phyloP scores from a whole-genome alignment of 2,888 invertebrate genomes.

The Loripinus fragilis region DNA sequence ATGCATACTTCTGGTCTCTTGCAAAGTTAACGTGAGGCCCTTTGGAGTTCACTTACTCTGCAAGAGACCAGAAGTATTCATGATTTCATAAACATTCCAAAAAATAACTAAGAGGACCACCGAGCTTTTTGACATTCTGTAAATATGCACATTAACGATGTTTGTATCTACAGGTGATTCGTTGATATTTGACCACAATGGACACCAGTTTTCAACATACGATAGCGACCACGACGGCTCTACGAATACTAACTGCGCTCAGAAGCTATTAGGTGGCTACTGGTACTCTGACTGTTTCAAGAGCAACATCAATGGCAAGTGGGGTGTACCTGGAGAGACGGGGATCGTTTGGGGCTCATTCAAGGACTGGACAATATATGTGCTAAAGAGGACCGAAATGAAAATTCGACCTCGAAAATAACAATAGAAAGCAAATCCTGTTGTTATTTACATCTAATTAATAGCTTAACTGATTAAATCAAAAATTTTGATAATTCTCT shows the following conservation, averaged over 20 bases:
- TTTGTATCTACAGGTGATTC: constrained; percentile 53
- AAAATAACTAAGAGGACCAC: no score
- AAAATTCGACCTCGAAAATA: constrained; percentile 52
- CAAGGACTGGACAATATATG: constrained; percentile 62
- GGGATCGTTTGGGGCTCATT: constrained; percentile 67
- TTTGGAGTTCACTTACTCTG: no score
- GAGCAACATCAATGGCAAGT: constrained; percentile 64
- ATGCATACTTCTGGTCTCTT: no score
- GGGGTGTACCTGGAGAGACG: constrained; percentile 59
- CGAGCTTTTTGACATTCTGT: no score
- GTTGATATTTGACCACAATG: constrained; percentile 63
- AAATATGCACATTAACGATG: no score
- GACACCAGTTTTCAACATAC: constrained; percentile 58
- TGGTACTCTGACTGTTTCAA: constrained; percentile 67
- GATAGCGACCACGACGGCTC: constrained; percentile 61
- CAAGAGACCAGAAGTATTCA: no score
- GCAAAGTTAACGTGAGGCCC: no score
- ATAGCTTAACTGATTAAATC: no score
- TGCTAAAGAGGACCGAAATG: constrained; percentile 61
- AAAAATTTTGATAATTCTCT: no score
- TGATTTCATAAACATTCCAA: no score
- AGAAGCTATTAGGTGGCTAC: constrained; percentile 63
- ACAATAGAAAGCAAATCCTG: no score
- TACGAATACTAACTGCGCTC: constrained; percentile 57
- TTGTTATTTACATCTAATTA: background rate